Evolutionary conservation across 2,888 invertebrate genomes (phyloP).

Genomic region (Subacronicta megacephala): DNA sequence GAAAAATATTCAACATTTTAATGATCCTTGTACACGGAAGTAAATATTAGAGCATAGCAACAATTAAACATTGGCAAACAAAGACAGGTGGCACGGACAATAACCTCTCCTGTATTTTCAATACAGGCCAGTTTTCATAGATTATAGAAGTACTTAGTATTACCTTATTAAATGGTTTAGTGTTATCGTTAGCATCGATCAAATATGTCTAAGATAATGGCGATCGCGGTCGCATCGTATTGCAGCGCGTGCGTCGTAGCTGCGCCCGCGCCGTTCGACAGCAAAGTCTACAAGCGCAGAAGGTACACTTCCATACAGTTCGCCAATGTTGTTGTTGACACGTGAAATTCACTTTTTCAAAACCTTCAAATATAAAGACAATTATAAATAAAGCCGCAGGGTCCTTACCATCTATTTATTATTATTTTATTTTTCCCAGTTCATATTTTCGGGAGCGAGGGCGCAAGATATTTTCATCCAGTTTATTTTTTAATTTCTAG

Average conservation of each 20-base stretch:
- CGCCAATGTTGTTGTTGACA: no score
- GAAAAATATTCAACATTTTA: not conserved
- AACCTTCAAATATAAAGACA: no score
- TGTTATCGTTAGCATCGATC: slow-evolving; percentile 45
- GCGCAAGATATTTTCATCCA: no score
- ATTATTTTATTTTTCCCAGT: no score
- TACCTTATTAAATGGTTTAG: slow-evolving; percentile 26
- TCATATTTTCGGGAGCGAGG: no score
- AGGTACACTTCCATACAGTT: slow-evolving; percentile 18
- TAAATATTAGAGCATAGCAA: slow-evolving; percentile 30
- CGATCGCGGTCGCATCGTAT: slow-evolving; percentile 44
- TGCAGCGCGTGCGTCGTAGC: slow-evolving; percentile 55
- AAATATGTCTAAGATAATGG: slow-evolving; percentile 41
- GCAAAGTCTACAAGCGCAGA: slow-evolving; percentile 48
- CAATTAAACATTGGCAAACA: slow-evolving; percentile 44
- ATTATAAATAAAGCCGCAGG: no score
- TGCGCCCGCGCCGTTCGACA: slow-evolving; percentile 49
- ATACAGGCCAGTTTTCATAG: slow-evolving; percentile 9
- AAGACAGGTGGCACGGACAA: slow-evolving; percentile 39
- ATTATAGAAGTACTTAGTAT: slow-evolving; percentile 6
- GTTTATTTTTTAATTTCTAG: no score
- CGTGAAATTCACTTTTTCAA: no score
- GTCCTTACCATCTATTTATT: no score
- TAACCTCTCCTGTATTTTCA: slow-evolving; percentile 46
- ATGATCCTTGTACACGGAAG: slow-evolving; percentile 6